phyloP scores from a whole-genome alignment of 1,140 invertebrate genomes.

The Conus betulinus region DNA sequence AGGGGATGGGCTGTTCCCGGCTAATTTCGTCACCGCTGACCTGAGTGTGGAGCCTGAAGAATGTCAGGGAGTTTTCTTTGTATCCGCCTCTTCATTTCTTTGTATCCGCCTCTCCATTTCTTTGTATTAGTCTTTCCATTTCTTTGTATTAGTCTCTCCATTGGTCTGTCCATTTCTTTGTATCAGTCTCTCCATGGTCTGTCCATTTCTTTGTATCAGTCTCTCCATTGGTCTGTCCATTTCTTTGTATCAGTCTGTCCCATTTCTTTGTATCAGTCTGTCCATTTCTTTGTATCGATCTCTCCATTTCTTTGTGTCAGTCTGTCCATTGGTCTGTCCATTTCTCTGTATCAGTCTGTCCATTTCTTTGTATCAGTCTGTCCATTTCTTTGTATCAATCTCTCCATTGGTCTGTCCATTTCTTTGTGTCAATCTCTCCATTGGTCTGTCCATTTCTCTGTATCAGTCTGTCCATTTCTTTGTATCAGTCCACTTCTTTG shows the following conservation, averaged over 20 bases:
- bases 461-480: neutral
- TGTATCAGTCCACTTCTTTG: no score
- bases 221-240: no score
- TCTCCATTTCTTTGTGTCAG: no score
- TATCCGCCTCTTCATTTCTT: neutral
- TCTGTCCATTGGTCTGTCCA: no score
- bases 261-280: neutral
- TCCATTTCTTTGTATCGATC: no score
- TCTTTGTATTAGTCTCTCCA: neutral
- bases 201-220: no score
- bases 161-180: neutral
- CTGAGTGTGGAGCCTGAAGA: constrained; percentile 85
- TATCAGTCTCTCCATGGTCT: neutral
- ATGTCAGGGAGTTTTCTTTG: constrained; percentile 53
- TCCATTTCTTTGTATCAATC: no score
- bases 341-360: no score
- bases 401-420: no score
- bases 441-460: neutral
- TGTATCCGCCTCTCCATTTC: neutral
- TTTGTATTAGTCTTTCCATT: neutral
- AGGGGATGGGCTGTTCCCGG: constrained; percentile 97
- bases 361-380: no score
- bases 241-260: no score
- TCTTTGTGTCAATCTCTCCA: neutral
- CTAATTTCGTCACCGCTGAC: constrained; percentile 97